A percentile compares a stretch with the other conserved stretches of the same genome.
These are phyloP conservation scores for Trichogramma evanescens DNA, from an alignment of 2,888 invertebrate species.

Conservation along the genomic window DNA sequence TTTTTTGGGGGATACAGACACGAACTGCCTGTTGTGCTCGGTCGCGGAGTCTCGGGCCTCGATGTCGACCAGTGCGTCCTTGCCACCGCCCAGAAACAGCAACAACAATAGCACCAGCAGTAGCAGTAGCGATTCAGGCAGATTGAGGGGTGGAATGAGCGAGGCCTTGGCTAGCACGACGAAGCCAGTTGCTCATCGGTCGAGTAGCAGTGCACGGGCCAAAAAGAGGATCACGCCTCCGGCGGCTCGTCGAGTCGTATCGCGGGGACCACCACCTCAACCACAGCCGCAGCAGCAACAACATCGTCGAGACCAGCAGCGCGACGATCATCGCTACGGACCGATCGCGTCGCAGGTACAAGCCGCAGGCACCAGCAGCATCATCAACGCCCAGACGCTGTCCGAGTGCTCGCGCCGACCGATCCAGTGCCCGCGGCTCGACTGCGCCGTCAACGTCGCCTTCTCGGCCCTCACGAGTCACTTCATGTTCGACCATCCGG, in stretches of 20 bases:
- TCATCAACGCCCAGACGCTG: constrained; percentile 28
- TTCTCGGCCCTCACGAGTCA: constrained; percentile 51
- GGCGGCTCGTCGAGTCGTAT: not conserved
- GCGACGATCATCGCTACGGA: constrained; percentile 18
- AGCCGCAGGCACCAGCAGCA: not conserved
- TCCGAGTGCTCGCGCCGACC: constrained; percentile 44
- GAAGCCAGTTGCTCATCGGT: constrained; percentile 1
- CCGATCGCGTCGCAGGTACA: constrained; percentile 9
- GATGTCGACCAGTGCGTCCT: constrained; percentile 20
- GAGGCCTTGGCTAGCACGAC: constrained; percentile 17
- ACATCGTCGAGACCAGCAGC: constrained; percentile 21
- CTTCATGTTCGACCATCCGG: constrained; percentile 55
- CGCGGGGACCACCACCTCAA: not conserved
- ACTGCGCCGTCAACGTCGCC: constrained; percentile 52
- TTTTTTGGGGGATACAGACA: constrained; percentile 22
- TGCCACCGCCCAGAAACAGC: constrained; percentile 26
- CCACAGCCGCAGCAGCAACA: constrained; percentile 21
- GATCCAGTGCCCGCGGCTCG: constrained; percentile 50
- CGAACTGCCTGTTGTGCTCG: constrained; percentile 28
- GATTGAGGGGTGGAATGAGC: constrained; percentile 15
- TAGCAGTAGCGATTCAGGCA: constrained; percentile 14
- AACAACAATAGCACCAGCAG: constrained; percentile 28
- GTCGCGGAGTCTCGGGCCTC: constrained; percentile 27
- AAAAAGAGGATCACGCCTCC: too few species aligned
- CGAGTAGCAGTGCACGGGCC: too few species aligned